These are phyloP conservation scores for Zosterops hypoxanthus DNA, from an alignment of 2,113 vertebrate species.

Conservation along the genomic window DNA sequence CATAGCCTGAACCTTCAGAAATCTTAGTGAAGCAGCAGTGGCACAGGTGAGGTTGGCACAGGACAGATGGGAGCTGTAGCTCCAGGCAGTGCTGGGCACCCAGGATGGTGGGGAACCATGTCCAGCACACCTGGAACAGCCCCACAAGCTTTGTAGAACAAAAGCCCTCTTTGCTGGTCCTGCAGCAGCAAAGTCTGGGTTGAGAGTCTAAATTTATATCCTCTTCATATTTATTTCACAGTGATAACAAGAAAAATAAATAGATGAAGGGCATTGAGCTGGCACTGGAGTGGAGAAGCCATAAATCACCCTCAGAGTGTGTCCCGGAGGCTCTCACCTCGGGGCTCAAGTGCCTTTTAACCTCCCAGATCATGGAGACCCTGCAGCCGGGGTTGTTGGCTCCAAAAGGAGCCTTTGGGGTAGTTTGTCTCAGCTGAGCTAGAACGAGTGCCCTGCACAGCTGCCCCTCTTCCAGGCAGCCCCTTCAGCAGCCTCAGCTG, in stretches of 20 bases:
- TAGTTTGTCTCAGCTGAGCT: background rate
- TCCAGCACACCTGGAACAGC: background rate
- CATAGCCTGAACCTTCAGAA: background rate
- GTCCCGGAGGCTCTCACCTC: background rate
- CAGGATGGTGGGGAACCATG: accelerated
- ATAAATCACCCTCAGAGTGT: background rate
- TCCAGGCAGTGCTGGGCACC: background rate
- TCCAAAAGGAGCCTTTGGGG: background rate
- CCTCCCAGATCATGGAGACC: background rate
- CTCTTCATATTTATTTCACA: background rate
- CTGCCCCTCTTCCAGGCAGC: background rate
- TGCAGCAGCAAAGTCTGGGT: background rate
- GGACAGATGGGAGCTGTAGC: background rate
- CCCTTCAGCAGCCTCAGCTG: background rate
- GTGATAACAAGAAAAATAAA: background rate
- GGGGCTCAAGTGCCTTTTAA: background rate
- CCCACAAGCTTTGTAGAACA: accelerated
- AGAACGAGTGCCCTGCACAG: accelerated
- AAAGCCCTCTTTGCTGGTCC: background rate
- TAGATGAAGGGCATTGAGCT: background rate
- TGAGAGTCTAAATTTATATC: background rate
- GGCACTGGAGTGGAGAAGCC: background rate
- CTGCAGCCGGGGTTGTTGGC: background rate
- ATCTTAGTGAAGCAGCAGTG: background rate
- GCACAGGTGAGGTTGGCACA: background rate